Evolutionary conservation across 1,140 invertebrate genomes (phyloP), one percentile per base, ranked within the genome.

Genomic region (Bombus ignitus): DNA sequence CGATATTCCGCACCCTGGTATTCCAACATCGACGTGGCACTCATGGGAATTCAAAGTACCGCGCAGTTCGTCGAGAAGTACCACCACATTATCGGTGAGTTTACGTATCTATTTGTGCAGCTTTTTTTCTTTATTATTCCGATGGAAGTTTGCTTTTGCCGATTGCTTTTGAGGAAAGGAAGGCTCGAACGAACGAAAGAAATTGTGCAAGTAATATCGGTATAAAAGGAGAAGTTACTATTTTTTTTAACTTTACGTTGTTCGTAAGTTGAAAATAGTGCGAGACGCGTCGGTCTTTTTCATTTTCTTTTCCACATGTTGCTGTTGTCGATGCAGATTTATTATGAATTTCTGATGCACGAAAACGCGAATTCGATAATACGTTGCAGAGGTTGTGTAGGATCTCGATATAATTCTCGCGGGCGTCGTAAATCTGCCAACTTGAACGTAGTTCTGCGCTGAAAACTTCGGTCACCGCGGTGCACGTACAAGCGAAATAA

Each of bases 11-110:
- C 90, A 71, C 81, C 85, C 66, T 92, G 90, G 88, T 90, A 91
- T 74, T 80, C 88, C 83, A 88, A 94, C 74, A 78, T 92, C 86
- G 91, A 94, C 81, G 87, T 92, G 87, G 90, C 93, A 95, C 94
- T 93, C 87, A 95, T 95, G 95, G 95, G 95, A 92, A 94, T 95
- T 93, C 95, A 95, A 94, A 95, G 90, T 88, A 95, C 95, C 42
- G 91, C 93, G 47, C 95, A 95, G 89, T 95, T 94, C 87, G 89
- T 95, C 81, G 94, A 95, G 74, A 95, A 95, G 88, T 94, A 94
- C 94, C 94, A 95, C 94, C 93, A 95, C 68, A 92, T 94, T 91
- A 93, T 94, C 90, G 94, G 94, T 94, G 89, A 93, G 90, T 53
- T 35, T 6, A 53, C 9, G 5, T 79, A 70, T 35, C 42, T 53